Conservation (phyloP, 2,888 invertebrate species). For the Ferrisia virgata region DNA sequence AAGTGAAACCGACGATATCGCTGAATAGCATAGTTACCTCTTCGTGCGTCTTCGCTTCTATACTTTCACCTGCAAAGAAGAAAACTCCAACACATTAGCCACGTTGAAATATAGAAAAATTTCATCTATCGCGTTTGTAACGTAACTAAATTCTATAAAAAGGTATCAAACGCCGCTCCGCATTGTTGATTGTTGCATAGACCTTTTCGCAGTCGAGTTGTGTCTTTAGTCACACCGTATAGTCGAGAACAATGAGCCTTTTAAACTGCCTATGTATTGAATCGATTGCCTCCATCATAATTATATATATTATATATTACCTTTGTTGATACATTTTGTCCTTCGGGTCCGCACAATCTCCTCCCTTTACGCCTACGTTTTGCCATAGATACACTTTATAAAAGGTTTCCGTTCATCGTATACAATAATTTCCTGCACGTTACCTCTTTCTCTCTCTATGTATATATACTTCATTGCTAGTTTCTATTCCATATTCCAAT, state of each 20-base stretch:
- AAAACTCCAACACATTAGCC: neutral
- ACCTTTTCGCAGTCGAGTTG: no score
- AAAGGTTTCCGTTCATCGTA: neutral
- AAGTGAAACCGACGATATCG: conserved; percentile 94
- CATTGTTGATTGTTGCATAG: no score
- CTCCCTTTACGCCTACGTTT: neutral
- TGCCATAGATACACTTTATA: neutral
- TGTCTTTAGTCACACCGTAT: no score
- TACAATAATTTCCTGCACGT: neutral
- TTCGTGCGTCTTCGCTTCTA: conserved; percentile 89
- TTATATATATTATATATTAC: neutral
- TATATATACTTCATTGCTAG: no score
- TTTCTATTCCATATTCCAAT: no score
- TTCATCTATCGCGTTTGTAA: no score
- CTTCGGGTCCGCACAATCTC: neutral
- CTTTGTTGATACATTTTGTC: conserved; percentile 5
- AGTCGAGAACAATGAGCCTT: neutral
- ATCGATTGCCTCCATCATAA: neutral
- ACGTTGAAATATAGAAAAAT: no score
- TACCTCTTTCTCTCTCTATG: no score
- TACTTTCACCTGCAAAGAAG: conserved; percentile 68
- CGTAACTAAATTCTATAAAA: no score
- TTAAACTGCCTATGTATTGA: neutral
- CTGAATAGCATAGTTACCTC: conserved; percentile 94
- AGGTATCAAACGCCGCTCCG: no score